These are phyloP conservation scores for Arrhopalites spinosus DNA, from an alignment of 2,888 invertebrate genomes.

Conservation along the genomic window DNA sequence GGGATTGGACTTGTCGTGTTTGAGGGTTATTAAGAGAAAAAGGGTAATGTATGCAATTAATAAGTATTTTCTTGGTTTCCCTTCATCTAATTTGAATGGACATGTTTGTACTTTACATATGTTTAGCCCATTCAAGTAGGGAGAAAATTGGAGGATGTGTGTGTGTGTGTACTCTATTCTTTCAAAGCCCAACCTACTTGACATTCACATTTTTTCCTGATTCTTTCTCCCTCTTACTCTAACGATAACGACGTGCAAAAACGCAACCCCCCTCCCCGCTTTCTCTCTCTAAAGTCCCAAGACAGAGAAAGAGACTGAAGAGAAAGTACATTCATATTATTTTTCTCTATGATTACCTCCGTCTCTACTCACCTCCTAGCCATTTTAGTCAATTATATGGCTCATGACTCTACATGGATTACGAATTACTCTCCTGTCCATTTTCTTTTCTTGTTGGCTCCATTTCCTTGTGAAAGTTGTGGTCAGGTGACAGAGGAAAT, in stretches of 20 bases:
- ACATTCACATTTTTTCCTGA: neutral
- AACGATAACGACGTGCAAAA: slow-evolving; percentile 31
- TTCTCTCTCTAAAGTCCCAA: too few species aligned
- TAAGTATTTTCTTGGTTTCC: slow-evolving; percentile 18
- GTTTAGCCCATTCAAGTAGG: neutral
- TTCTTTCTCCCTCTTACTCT: neutral
- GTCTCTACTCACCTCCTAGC: neutral
- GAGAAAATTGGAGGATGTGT: neutral
- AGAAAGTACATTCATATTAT: neutral
- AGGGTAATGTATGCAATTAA: slow-evolving; percentile 30
- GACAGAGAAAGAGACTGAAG: too few species aligned
- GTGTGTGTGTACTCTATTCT: neutral
- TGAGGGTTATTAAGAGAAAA: slow-evolving; percentile 9
- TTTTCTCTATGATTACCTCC: neutral
- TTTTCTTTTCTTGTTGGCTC: neutral
- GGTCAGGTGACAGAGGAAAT: too few species aligned
- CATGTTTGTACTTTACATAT: neutral
- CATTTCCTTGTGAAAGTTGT: neutral
- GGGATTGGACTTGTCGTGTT: neutral
- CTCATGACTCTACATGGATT: neutral
- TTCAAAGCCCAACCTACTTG: neutral
- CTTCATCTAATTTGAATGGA: slow-evolving; percentile 23
- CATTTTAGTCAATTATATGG: neutral
- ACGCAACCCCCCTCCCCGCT: slow-evolving; percentile 17
- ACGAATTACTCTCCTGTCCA: neutral